These are phyloP conservation scores for Psittacus erithacus DNA, from an alignment of 2,113 vertebrate genomes.

Conservation along the genomic window DNA sequence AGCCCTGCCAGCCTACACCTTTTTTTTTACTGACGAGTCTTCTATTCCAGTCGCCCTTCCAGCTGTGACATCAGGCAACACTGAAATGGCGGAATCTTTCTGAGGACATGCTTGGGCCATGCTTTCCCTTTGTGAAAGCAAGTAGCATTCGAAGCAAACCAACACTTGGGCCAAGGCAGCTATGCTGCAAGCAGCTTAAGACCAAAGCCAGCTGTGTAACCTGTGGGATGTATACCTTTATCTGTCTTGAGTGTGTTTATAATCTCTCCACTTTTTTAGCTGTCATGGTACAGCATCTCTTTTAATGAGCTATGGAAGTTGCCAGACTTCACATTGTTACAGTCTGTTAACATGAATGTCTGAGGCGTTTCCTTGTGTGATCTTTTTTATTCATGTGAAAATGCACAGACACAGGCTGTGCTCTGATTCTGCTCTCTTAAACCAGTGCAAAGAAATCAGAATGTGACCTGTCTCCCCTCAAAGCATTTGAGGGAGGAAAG, in stretches of 20 bases:
- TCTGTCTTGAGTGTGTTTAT: not conserved
- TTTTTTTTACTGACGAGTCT: not conserved
- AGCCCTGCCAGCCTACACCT: not conserved
- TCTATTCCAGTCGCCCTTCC: not conserved
- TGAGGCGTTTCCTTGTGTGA: not conserved
- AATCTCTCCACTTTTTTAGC: not conserved
- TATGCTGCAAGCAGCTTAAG: not conserved
- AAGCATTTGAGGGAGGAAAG: not conserved
- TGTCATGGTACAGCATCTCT: not conserved
- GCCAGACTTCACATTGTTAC: not conserved
- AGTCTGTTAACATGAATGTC: not conserved
- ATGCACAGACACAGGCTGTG: not conserved
- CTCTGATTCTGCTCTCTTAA: slow-evolving; percentile 33
- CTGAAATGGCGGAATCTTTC: not conserved
- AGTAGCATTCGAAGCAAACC: not conserved
- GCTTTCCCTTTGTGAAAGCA: not conserved
- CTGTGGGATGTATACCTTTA: not conserved
- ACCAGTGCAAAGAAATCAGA: not conserved
- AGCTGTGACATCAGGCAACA: not conserved
- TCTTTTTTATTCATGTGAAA: not conserved
- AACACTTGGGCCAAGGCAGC: not conserved
- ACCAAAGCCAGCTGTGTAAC: not conserved
- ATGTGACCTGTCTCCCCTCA: not conserved
- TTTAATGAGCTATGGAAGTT: not conserved
- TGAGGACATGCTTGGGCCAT: not conserved